A percentile compares a stretch with the other conserved stretches of the same genome.
phyloP scores from a whole-genome alignment of 2,888 invertebrate species.

The Coleophora deauratella region DNA sequence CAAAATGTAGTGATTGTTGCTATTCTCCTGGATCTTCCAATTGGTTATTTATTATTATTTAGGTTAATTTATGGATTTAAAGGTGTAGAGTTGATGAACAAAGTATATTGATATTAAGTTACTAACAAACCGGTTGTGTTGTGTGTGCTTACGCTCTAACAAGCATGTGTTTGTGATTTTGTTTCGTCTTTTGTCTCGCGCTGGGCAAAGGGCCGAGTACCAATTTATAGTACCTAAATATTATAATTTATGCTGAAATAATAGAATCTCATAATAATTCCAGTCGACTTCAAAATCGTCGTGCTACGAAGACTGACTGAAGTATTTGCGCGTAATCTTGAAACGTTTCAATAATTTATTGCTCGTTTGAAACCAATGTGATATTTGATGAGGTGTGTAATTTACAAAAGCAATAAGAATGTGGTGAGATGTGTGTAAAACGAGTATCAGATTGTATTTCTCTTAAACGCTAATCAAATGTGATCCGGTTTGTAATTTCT shows the following conservation, averaged over 20 bases:
- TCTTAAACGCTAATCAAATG: too few species aligned
- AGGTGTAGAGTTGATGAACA: constrained; percentile 59
- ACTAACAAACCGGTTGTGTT: constrained; percentile 72
- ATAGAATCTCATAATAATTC: constrained; percentile 39
- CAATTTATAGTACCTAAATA: constrained; percentile 39
- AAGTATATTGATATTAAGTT: constrained; percentile 55
- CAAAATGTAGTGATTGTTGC: constrained; percentile 21
- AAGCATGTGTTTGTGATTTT: constrained; percentile 69
- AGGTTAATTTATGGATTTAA: constrained; percentile 52
- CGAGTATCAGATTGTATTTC: too few species aligned
- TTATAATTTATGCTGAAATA: constrained; percentile 72
- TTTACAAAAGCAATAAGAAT: constrained; percentile 57
- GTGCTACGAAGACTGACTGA: constrained; percentile 53
- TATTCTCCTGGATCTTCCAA: constrained; percentile 56
- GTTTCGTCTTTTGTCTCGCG: constrained; percentile 24
- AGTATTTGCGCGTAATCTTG: constrained; percentile 31
- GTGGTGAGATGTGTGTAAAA: constrained; percentile 53
- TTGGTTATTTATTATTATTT: constrained; percentile 61
- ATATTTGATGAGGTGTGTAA: constrained; percentile 54
- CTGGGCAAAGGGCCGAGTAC: constrained; percentile 27
- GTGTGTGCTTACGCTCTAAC: constrained; percentile 70
- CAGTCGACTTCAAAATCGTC: constrained; percentile 33
- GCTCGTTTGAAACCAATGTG: constrained; percentile 56
- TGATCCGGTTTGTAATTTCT: too few species aligned
- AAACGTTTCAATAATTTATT: constrained; percentile 33